Evolutionary conservation across 2,113 vertebrate species (phyloP), one percentile per base, ranked within the genome.

Genomic region (Petrocephalus microphthalmus): DNA sequence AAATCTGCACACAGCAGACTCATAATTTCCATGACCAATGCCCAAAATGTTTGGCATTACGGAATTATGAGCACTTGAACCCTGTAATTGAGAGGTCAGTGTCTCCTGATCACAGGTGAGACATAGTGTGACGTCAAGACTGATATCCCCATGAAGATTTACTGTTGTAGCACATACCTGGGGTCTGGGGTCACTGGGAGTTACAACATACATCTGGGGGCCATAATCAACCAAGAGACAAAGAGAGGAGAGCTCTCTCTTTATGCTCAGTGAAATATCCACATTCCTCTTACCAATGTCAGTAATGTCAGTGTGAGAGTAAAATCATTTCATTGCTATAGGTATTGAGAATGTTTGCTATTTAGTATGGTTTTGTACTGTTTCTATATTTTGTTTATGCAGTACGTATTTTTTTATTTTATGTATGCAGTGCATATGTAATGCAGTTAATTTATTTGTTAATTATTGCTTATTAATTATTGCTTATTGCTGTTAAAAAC

Each of bases 201-300:
- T 33, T 78, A n/a, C 81, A 85, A 37, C 52, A 85, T 54, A 54
- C 84, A 85, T 33, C 11, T 54, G 15, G 52, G 25, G 52, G 84
- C 33, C 84, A 56, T 85, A 85, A 85, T 85, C 52, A 85, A n/a
- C 33, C 33, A 54, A 25, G 51, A 85, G 49, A 33, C 51, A 7
- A 85, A 64, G n/a, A 64, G n/a, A 67, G 10, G 4, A 67, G 60
- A 29, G 20, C 51, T 29, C 8, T 53, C 83, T 17, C 25, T 29
- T 85, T 56, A 33, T n/a, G 52, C 51, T 85, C 52, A 37, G 52
- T 56, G 84, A 85, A 85, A 56, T 42, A 37, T 84, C 49, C 84
- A 54, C 84, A 56, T 85, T 53, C n/a, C 52, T 33, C 4, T 17
- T 54, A 85, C 52, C 15, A 13, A 52, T 25, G 84, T 54, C 15